A percentile compares a stretch with the other conserved stretches of the same genome.
Conservation (phyloP, 2,888 invertebrate genomes). For the Brachypalpus laphriformis region DNA sequence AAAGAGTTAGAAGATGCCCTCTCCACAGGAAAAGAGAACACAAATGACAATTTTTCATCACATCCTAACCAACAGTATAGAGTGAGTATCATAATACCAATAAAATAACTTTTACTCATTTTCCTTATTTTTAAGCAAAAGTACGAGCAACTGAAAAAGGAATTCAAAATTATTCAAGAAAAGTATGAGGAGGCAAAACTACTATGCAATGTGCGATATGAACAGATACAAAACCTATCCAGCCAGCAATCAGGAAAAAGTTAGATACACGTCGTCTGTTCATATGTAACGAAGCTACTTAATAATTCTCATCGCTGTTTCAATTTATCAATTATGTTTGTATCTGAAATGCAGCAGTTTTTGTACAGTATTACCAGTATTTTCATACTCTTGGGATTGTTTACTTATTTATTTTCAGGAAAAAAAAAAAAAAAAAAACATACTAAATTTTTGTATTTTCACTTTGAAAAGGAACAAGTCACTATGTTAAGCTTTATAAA, state of each 20-base stretch:
- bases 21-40: slow-evolving; percentile 52
- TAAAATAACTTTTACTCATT: neutral
- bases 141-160: slow-evolving; percentile 73
- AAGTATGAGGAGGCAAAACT: slow-evolving; percentile 76
- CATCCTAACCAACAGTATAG: slow-evolving; percentile 53
- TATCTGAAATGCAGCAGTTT: slow-evolving; percentile 46
- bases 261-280: neutral
- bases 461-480: slow-evolving; percentile 45
- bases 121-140: slow-evolving; percentile 68
- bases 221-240: slow-evolving; percentile 63
- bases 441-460: slow-evolving; percentile 52
- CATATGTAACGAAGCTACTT: slow-evolving; percentile 1
- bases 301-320: slow-evolving; percentile 44
- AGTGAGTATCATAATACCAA: slow-evolving; percentile 12
- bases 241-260: slow-evolving; percentile 35
- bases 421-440: neutral
- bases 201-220: slow-evolving; percentile 71
- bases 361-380: slow-evolving; percentile 71
- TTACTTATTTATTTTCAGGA: slow-evolving; percentile 61
- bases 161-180: slow-evolving; percentile 68
- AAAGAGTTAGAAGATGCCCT: slow-evolving; percentile 76
- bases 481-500: slow-evolving; percentile 55
- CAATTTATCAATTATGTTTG: slow-evolving; percentile 26
- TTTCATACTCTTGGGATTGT: slow-evolving; percentile 41
- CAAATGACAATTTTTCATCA: slow-evolving; percentile 67